Conservation (phyloP, 1,140 invertebrate species). For the Drosophila burlai region DNA sequence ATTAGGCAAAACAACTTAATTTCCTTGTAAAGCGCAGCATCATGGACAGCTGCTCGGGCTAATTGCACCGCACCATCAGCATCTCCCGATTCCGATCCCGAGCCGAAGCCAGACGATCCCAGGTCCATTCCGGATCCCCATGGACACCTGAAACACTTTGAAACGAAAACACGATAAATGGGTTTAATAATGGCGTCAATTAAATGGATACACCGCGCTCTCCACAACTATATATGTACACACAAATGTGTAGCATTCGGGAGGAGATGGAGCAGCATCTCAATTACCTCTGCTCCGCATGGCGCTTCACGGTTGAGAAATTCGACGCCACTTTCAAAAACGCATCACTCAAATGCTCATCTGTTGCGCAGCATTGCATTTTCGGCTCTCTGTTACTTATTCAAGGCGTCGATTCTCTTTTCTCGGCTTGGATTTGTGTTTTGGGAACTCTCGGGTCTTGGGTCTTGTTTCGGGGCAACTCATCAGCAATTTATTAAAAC, state of each 20-base stretch:
- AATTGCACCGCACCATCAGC: constrained; percentile 51
- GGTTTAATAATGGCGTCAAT: constrained; percentile 84
- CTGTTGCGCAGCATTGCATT: constrained; percentile 41
- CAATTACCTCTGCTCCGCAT: constrained; percentile 81
- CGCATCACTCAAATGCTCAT: constrained; percentile 76
- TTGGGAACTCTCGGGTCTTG: background rate
- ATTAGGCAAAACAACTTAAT: constrained; percentile 83
- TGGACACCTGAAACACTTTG: constrained; percentile 69
- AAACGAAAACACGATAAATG: constrained; percentile 82
- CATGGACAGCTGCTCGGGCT: constrained; percentile 71
- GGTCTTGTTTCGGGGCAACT: constrained; percentile 43
- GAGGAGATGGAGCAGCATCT: constrained; percentile 66
- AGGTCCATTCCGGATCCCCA: constrained; percentile 10
- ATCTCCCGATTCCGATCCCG: constrained; percentile 34
- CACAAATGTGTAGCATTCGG: constrained; percentile 6
- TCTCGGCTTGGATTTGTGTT: constrained; percentile 3
- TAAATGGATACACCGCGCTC: constrained; percentile 73
- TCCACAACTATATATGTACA: background rate
- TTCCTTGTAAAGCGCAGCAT: constrained; percentile 77
- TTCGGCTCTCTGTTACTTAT: constrained; percentile 53
- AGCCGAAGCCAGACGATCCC: constrained; percentile 2
- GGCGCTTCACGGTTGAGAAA: constrained; percentile 82
- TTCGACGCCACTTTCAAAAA: constrained; percentile 84
- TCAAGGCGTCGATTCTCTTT: constrained; percentile 42
- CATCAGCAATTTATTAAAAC: constrained; percentile 84